Conservation (phyloP, 92 coral and sea anemone genomes). For the Epizoanthus ramosus region DNA sequence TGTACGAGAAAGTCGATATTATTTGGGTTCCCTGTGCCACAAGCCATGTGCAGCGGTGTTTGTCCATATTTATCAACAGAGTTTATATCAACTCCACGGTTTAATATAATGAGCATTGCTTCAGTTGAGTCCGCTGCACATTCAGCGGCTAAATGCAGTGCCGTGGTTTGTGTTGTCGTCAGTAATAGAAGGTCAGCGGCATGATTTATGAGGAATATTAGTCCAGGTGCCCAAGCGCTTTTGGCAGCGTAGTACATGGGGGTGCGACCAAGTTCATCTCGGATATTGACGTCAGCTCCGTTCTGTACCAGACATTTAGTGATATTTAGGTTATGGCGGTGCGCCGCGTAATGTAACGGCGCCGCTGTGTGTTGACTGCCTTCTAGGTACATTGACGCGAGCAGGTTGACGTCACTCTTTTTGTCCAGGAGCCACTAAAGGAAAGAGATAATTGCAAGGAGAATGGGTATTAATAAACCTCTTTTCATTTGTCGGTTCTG, state of each 20-base stretch:
- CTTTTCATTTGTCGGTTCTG: too few relatives aligned
- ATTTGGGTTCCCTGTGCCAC: background rate
- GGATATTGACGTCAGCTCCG: conserved; percentile 7
- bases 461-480: background rate
- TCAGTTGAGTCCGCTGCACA: conserved; percentile 5
- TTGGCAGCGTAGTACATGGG: conserved; percentile 4
- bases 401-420: background rate
- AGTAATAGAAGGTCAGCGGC: background rate
- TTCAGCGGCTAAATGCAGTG: conserved; percentile 18
- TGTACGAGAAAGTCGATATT: background rate
- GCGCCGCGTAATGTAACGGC: background rate
- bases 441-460: background rate
- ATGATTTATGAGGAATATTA: background rate
- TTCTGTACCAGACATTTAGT: background rate
- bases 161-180: background rate
- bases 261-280: background rate
- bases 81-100: background rate
- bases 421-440: background rate
- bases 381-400: background rate
- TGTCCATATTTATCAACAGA: background rate
- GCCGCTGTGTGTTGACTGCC: background rate
- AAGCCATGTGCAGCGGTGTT: background rate
- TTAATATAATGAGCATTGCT: background rate
- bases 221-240: background rate
- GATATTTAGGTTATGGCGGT: background rate